Percentiles rank a stretch among this genome's conserved stretches.
Evolutionary conservation across 2,113 vertebrate species (phyloP).

Genomic region (Struthio camelus): DNA sequence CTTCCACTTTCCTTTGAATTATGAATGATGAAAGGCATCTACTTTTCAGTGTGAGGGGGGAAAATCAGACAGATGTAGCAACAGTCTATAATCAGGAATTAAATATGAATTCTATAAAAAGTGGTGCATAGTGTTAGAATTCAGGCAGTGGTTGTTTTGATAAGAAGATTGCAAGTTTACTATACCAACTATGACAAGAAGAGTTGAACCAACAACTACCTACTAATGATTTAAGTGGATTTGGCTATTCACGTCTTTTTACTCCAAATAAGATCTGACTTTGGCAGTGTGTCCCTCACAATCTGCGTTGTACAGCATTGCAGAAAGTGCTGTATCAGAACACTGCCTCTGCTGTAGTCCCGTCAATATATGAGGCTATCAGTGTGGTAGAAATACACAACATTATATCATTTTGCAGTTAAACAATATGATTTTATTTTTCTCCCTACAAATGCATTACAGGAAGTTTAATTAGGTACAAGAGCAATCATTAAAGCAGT

Average conservation of each 20-base stretch:
- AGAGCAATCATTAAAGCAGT: neutral
- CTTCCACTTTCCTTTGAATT: neutral
- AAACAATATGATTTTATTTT: neutral
- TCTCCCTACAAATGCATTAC: neutral
- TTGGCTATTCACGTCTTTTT: neutral
- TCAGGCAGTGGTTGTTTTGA: neutral
- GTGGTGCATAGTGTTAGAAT: neutral
- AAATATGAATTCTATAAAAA: neutral
- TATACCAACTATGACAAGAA: neutral
- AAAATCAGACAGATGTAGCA: neutral
- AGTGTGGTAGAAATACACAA: neutral
- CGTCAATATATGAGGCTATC: neutral
- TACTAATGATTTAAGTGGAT: neutral
- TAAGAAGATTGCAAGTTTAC: neutral
- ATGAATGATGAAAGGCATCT: neutral
- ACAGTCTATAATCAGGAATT: neutral
- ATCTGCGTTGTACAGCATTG: neutral
- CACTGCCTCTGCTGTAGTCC: neutral
- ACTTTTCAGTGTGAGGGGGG: neutral
- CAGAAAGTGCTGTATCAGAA: neutral
- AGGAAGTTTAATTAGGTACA: neutral
- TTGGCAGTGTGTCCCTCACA: neutral
- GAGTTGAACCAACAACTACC: neutral
- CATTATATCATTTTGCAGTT: neutral
- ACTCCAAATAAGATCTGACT: neutral